phyloP scores from a whole-genome alignment of 2,797 vertebrate species.

The Diglossa cyanea region DNA sequence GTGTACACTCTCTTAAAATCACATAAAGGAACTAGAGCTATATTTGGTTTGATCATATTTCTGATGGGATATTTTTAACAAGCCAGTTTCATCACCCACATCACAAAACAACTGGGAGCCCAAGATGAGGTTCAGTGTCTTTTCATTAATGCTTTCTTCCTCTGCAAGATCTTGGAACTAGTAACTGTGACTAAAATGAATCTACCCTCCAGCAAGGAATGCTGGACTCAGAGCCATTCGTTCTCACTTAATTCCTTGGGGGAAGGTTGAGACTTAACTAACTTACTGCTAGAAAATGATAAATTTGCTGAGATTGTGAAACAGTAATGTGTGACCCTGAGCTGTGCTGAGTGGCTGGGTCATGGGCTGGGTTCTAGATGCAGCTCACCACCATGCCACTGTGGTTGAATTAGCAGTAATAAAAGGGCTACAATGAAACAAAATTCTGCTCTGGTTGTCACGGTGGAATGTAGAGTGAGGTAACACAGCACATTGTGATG shows the following conservation, averaged over 20 bases:
- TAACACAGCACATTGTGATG: neutral
- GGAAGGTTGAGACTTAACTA: slow-evolving; percentile 29
- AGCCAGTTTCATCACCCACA: neutral
- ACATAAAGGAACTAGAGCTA: neutral
- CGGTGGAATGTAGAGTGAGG: neutral
- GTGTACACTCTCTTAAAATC: slow-evolving; percentile 10
- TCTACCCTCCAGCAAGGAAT: neutral
- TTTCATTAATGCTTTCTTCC: slow-evolving; percentile 18
- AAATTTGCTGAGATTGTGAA: slow-evolving; percentile 11
- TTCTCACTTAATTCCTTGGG: neutral
- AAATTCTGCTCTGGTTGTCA: neutral
- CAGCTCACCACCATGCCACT: neutral
- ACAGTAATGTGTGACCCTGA: neutral
- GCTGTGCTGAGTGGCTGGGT: neutral
- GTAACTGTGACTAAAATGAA: slow-evolving; percentile 28
- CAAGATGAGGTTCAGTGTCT: neutral
- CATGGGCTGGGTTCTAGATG: neutral
- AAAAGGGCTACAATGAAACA: neutral
- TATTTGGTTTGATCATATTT: slow-evolving; percentile 21
- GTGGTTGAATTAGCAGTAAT: neutral
- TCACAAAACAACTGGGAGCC: slow-evolving; percentile 18
- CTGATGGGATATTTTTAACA: slow-evolving; percentile 51
- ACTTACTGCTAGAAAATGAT: slow-evolving; percentile 6
- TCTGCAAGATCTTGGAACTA: slow-evolving; percentile 11
- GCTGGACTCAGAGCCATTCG: slow-evolving; percentile 18